Percentiles rank a stretch among this genome's conserved stretches.
phyloP scores from a whole-genome alignment of 1,140 invertebrate species.

The Neotoxoptera formosana region DNA sequence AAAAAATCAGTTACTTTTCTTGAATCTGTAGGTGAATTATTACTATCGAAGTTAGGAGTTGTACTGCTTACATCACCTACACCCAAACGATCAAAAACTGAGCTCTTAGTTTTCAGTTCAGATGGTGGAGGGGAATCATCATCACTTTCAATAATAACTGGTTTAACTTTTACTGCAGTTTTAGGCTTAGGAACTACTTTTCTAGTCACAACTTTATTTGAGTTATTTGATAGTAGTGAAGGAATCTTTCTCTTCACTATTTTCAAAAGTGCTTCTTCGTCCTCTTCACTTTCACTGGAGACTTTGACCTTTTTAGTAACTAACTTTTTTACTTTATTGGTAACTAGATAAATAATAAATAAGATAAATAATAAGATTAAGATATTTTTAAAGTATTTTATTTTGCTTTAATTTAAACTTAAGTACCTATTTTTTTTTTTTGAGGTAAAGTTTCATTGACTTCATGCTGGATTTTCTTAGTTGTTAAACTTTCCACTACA shows the following conservation, averaged over 20 bases:
- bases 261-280: constrained; percentile 23
- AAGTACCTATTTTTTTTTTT: constrained; percentile 41
- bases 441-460: neutral
- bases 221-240: neutral
- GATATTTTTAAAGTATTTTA: neutral
- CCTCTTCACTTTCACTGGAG: constrained; percentile 54
- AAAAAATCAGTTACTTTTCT: constrained; percentile 22
- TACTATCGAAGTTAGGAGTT: constrained; percentile 47
- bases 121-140: constrained; percentile 19
- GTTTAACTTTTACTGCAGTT: constrained; percentile 20
- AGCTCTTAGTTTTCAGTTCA: constrained; percentile 46
- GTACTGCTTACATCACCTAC: constrained; percentile 55
- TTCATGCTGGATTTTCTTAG: constrained; percentile 20
- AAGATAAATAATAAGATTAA: neutral
- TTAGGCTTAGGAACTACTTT: constrained; percentile 40
- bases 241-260: neutral
- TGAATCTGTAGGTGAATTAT: constrained; percentile 21
- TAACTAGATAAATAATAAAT: constrained; percentile 6
- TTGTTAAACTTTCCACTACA: neutral
- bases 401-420: neutral
- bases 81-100: constrained; percentile 55
- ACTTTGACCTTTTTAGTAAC: constrained; percentile 38
- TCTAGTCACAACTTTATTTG: constrained; percentile 26
- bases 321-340: constrained; percentile 49
- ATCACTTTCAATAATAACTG: constrained; percentile 28